Conservation (phyloP, 1,140 invertebrate species). For the Leptestheria dahalacensis region DNA sequence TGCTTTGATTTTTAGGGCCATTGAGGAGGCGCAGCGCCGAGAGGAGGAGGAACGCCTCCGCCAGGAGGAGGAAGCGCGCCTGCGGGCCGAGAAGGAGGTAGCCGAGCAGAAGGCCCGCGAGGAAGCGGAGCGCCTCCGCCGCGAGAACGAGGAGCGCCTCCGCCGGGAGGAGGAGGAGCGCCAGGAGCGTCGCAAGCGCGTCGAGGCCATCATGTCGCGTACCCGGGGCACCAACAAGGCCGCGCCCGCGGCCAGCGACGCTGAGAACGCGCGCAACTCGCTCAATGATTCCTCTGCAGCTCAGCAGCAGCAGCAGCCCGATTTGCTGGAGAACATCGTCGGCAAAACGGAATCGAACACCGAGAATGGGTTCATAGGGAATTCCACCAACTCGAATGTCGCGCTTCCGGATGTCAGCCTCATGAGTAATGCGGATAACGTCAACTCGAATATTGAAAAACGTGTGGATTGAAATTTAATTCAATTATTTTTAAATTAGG, state of each 20-base stretch:
- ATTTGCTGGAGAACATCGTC: conserved; percentile 13
- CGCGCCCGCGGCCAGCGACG: conserved; percentile 36
- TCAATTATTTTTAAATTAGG: neutral
- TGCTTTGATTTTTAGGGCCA: neutral
- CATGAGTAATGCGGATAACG: neutral
- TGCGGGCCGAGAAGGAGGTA: conserved; percentile 58
- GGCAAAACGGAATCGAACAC: conserved; percentile 1
- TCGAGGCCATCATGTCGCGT: conserved; percentile 67
- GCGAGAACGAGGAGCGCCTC: conserved; percentile 54
- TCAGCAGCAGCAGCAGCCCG: conserved; percentile 8
- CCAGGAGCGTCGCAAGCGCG: conserved; percentile 53
- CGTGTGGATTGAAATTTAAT: neutral
- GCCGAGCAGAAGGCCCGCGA: conserved; percentile 55
- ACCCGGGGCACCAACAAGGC: conserved; percentile 43
- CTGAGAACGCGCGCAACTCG: conserved; percentile 18
- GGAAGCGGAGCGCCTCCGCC: conserved; percentile 52
- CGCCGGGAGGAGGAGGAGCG: conserved; percentile 65
- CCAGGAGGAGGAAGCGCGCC: conserved; percentile 47
- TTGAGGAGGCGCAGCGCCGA: conserved; percentile 39
- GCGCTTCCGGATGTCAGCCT: conserved; percentile 1
- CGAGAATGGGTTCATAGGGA: neutral
- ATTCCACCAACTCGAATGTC: neutral
- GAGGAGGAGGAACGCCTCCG: conserved; percentile 47
- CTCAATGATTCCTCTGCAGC: neutral
- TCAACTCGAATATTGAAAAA: conserved; percentile 5